Conservation (phyloP, 2,888 invertebrate species). For the Poecilus cupreus region DNA sequence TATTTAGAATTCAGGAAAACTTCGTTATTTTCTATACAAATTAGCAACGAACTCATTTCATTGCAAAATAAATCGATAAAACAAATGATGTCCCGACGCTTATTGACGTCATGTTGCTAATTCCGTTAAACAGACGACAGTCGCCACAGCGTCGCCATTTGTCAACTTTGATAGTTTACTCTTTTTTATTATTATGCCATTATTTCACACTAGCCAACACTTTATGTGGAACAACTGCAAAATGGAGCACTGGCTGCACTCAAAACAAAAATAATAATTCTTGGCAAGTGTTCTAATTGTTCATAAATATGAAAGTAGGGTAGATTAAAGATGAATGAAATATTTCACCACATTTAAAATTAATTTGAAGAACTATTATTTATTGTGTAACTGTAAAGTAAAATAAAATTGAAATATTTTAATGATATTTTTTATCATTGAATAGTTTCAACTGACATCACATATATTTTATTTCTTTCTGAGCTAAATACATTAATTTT, state of each 20-base stretch:
- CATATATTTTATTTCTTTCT: background rate
- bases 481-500: too few relatives aligned
- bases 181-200: background rate
- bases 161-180: constrained; percentile 1
- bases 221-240: background rate
- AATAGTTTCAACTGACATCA: background rate
- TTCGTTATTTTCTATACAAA: too few relatives aligned
- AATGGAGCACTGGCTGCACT: background rate
- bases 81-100: background rate
- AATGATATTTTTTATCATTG: too few relatives aligned
- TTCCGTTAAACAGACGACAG: background rate
- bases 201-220: background rate
- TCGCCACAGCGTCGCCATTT: background rate
- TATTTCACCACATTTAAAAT: background rate
- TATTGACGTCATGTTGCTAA: background rate
- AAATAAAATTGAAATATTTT: too few relatives aligned
- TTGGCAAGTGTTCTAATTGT: background rate
- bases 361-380: background rate
- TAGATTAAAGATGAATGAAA: background rate
- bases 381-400: background rate
- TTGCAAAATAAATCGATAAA: background rate
- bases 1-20: too few relatives aligned
- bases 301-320: background rate
- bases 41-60: too few relatives aligned
- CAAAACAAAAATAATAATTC: background rate